Evolutionary conservation across 2,888 invertebrate species (phyloP).

Genomic region (Troides helena): DNA sequence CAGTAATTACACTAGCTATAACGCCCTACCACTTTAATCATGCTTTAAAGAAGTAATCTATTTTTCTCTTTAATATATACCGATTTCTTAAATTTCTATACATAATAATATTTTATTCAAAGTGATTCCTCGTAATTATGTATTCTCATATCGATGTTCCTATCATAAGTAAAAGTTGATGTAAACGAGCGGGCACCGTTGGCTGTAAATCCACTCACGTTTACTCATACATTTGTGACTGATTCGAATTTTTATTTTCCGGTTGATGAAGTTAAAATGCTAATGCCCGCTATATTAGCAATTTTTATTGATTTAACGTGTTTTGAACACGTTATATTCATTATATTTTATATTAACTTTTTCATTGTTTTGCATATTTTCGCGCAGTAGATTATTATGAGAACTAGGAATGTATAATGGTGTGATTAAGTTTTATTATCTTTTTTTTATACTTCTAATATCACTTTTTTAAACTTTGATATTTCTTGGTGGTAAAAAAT

Average conservation of each 20-base stretch:
- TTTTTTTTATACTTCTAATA: too few species aligned
- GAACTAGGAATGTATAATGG: too few species aligned
- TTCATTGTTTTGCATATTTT: neutral
- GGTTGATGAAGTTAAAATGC: constrained; percentile 30
- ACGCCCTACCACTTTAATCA: too few species aligned
- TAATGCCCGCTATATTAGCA: constrained; percentile 26
- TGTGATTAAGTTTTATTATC: too few species aligned
- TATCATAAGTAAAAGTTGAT: constrained; percentile 7
- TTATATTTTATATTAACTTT: too few species aligned
- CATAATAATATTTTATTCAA: constrained; percentile 25
- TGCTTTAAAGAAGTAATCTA: neutral
- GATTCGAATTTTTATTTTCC: neutral
- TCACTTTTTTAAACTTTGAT: too few species aligned
- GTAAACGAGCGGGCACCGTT: constrained; percentile 15
- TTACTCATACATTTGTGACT: constrained; percentile 25
- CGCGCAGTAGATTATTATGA: too few species aligned
- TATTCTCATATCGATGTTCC: constrained; percentile 7
- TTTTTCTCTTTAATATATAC: neutral
- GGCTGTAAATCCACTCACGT: constrained; percentile 29
- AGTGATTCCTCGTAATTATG: constrained; percentile 20
- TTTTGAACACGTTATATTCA: too few species aligned
- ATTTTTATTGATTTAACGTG: neutral
- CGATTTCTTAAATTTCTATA: neutral
- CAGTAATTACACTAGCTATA: too few species aligned
- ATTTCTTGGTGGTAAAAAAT: too few species aligned